Base-by-base conservation (phyloP, 1,140 invertebrate species). In the Magallana angulata region DNA sequence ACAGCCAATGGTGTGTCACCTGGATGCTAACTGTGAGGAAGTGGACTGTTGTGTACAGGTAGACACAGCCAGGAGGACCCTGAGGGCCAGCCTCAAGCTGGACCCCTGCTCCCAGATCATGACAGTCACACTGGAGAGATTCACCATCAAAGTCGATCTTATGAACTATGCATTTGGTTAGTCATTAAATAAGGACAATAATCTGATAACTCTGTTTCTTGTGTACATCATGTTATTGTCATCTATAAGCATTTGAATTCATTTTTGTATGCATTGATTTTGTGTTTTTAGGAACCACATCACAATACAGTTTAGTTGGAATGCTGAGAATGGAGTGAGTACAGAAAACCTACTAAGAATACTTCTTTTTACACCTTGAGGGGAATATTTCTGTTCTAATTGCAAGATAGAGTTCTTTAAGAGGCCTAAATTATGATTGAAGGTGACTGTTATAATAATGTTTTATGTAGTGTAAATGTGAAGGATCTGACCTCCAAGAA, bases 381-480 rank as follows among this genome's bases (percentile, higher is more conserved):
- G 7, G 18, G 60, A 64, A 4, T 64, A 64, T 16, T n/a, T n/a
- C 36, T 48, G 36, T 48, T 48, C 36, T 48, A 48, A 5, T 48
- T 48, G 36, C 36, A 48, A 48, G 36, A 48, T 48, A 48, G 36
- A 48, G 5, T 48, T 48, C 36, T 48, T 2, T 48, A 48, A 48
- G 36, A 48, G 36, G 0, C 36, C 36, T 48, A 5, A 48, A 2
- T 48, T 48, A 4, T 48, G 5, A 48, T 3, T 48, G 5, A 48
- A 48, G 36, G 1, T 48, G 36, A 48, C 36, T 48, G 36, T 48
- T 48, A 3, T 48, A 48, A 24, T 24, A 1, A 48, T 48, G 36
- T 48, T 76, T 0, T 76, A 76, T 86, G 57, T 60, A 90, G 87
- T 82, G 88, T 87, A 30, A 85, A 64, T 9, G 86, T 90, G 18